Evolutionary conservation across 2,888 invertebrate species (phyloP), one percentile per base, ranked within the genome.

Genomic region (Pseudanteris insignis): DNA sequence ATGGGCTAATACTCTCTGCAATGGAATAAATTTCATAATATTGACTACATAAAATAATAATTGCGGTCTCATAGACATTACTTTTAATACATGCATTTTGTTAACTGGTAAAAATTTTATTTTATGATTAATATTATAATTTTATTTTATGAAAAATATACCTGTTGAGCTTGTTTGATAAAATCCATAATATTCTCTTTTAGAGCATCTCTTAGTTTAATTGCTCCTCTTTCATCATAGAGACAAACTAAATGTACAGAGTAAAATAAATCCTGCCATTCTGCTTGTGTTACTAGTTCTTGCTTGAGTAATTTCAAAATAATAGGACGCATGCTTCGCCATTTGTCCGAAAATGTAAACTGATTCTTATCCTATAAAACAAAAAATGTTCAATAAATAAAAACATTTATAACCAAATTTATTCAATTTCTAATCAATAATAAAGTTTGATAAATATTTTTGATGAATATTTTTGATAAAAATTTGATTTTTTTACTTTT

Each of bases 251-350:
- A 86, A 83, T 99, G 97, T 9, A 99, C 95, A 50, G 92, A 89
- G 82, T 93, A 96, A 82, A 98, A 98, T 36, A 98, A 84, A 81
- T 96, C 94, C 79, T 99, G 98, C 99, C 99, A 99, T 85, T 99
- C 97, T 59, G 85, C 85, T 72, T 94, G 91, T 8, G 92, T 90
- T 1, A 99, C 97, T 4, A 93, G 85, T 81, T 98, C 94, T 81
- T 98, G 97, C 75, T 94, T 89, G 38, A 99, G 83, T 60, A 99
- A 84, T 81, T 96, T 96, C 65, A 96, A 83, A 51, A 99, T 95
- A 71, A 94, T 94, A 7, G 94, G 93, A 67, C 94, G 87, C 91
- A 97, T 96, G 69, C 86, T 86, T 50, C 94, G 94, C 98, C 98
- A 99, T 86, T 96, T 93, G 76, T 95, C 94, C 81, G 97, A 96